Evolutionary conservation across 2,797 vertebrate genomes (phyloP).

Genomic region (Pseudomugil tenellus): DNA sequence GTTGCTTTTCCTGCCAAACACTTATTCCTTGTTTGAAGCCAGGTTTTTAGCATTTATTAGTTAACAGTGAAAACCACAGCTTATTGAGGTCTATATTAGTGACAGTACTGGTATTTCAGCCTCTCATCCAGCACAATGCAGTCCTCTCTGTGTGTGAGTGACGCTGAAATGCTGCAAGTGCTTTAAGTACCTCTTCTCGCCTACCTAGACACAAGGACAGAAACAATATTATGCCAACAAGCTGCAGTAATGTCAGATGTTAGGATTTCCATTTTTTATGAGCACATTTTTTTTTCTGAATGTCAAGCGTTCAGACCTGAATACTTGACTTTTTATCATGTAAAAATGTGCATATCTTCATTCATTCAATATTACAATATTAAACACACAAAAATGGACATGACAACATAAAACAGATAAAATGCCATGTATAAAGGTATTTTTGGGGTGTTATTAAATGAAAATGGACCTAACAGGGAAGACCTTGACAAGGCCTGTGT

Average conservation of each 20-base stretch:
- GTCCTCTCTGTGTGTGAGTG: not conserved
- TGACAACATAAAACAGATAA: not conserved
- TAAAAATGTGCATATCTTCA: not conserved
- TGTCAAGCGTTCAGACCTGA: conserved; percentile 3
- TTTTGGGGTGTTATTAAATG: not conserved
- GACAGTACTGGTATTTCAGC: not conserved
- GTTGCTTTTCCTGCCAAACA: conserved; percentile 26
- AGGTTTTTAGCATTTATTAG: conserved; percentile 16
- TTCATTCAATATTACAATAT: not conserved
- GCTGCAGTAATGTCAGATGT: not conserved
- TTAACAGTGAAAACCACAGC: conserved; percentile 4
- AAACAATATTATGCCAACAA: not conserved
- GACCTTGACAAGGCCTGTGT: conserved; percentile 32
- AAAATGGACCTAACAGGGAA: conserved; percentile 14
- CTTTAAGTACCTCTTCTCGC: not conserved
- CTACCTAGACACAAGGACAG: not conserved
- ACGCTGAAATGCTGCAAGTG: not conserved
- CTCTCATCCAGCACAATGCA: not conserved
- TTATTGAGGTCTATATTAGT: not conserved
- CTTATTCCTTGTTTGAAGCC: conserved; percentile 25
- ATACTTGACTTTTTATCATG: not conserved
- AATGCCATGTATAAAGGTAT: not conserved
- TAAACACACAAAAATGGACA: not conserved
- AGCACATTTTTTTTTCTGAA: not conserved
- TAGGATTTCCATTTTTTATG: not conserved